Percentiles rank a stretch among this genome's conserved stretches.
Conservation (phyloP, 2,888 invertebrate genomes). For the Halocaridina rubra region DNA sequence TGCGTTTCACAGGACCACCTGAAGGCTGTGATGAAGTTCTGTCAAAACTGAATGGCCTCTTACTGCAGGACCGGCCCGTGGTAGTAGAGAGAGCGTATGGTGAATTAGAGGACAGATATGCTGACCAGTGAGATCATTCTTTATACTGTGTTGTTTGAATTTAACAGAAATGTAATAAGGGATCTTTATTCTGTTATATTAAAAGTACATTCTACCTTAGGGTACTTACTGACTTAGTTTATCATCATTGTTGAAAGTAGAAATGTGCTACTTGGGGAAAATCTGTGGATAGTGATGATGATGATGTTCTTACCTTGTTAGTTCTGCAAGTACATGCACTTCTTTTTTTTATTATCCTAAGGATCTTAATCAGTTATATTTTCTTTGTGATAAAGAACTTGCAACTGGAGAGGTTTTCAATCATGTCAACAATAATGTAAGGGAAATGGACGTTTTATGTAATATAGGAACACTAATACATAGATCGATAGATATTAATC, state of each 20-base stretch:
- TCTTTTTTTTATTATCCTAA: background rate
- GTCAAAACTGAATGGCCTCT: conserved; percentile 34
- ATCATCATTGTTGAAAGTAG: no score
- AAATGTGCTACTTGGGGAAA: no score
- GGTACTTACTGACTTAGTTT: no score
- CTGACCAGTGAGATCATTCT: no score
- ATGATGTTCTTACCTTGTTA: background rate
- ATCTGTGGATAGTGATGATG: background rate
- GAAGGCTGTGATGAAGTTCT: conserved; percentile 49
- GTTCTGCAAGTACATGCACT: background rate
- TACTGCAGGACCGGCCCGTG: conserved; percentile 42
- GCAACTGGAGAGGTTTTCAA: conserved; percentile 15
- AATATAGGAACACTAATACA: no score
- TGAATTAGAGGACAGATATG: background rate
- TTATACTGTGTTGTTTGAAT: no score
- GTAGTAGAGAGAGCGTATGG: conserved; percentile 55
- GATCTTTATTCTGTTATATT: no score
- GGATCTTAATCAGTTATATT: conserved; percentile 4
- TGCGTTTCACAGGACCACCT: conserved; percentile 45
- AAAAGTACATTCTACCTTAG: no score
- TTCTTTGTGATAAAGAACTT: background rate
- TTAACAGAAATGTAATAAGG: no score
- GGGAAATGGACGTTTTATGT: no score
- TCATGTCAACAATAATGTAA: conserved; percentile 19
- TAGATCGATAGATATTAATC: no score